Evolutionary conservation across 2,888 invertebrate genomes (phyloP), one percentile per base, ranked within the genome.

Genomic region (Entomobrya multifasciata): DNA sequence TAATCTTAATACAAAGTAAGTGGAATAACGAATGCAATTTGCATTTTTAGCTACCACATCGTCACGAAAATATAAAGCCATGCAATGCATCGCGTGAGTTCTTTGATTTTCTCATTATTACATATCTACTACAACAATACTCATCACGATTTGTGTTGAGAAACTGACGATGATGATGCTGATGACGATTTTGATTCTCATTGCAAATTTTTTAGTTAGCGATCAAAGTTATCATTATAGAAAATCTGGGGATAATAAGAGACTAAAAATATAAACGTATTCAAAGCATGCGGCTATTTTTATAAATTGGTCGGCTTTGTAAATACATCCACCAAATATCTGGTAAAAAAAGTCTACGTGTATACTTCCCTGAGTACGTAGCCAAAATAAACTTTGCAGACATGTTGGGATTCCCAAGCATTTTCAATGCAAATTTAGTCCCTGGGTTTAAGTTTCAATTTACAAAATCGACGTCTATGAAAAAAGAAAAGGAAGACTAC

Each of bases 91-190:
- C 52, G 74, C 74, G 74, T 74, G 74, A 74, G 74, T 74, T 74
- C 52, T 74, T 74, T 49, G 74, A 20, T 74, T 72, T 74, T 52
- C 74, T 74, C 74, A 74, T 74, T 74, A 74, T 52, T 52, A 52
- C 74, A n/a, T n/a, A n/a, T n/a, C n/a, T n/a, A n/a, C 25, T 52
- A n/a, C 17, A 30, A 74, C 74, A 74, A 52, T 52, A 17, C 52
- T 27, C 74, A 74, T 74, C 74, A 74, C 74, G 74, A 74, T n/a
- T 74, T 74, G 17, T 57, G 41, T 10, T 52, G 17, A 65, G 36
- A 17, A 36, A 65, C 36, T 0, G 52, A 36, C 8, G 36, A 36
- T 36, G 36, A 36, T 36, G 36, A 36, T 36, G 5, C 4, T 36
- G 36, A 36, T 36, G 5, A 36, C 8, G 36, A 36, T 36, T 4